Evolutionary conservation across 2,888 invertebrate genomes (phyloP).

Genomic region (Eueremaeus valkanovi): DNA sequence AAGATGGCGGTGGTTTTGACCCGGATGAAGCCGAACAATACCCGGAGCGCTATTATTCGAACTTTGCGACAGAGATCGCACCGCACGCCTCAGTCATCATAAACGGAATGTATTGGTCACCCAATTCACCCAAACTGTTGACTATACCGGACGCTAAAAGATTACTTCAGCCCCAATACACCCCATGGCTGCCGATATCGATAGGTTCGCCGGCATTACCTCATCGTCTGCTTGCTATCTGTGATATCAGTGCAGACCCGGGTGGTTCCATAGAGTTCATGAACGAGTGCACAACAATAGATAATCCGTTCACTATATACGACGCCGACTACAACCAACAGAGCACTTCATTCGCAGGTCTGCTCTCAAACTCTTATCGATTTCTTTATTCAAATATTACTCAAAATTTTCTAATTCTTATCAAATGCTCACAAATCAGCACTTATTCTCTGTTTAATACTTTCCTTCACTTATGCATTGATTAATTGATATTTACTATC

Average conservation of each 20-base stretch:
- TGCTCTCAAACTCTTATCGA: not conserved
- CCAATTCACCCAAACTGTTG: conserved; percentile 88
- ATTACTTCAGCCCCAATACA: conserved; percentile 71
- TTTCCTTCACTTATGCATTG: no score
- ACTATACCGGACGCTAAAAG: conserved; percentile 98
- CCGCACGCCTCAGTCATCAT: conserved; percentile 95
- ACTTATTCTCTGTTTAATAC: no score
- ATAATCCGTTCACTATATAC: conserved; percentile 98
- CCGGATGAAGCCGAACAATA: conserved; percentile 82
- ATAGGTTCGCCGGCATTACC: conserved; percentile 81
- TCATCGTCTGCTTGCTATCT: conserved; percentile 83
- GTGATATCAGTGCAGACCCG: conserved; percentile 98
- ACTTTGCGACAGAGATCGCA: conserved; percentile 86
- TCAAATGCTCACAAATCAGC: no score
- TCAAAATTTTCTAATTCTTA: no score
- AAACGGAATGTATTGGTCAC: conserved; percentile 99
- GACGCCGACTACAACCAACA: conserved; percentile 93
- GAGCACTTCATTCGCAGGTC: conserved; percentile 29
- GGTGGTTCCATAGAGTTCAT: conserved; percentile 98
- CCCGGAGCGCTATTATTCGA: conserved; percentile 90
- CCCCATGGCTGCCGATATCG: conserved; percentile 82
- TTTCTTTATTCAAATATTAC: no score
- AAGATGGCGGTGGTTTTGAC: conserved; percentile 85
- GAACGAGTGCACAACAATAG: conserved; percentile 99
- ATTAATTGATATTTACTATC: no score